A percentile compares a stretch with the other conserved stretches of the same genome.
Conservation (phyloP, 2,888 invertebrate species). For the Euplagia quadripunctaria region DNA sequence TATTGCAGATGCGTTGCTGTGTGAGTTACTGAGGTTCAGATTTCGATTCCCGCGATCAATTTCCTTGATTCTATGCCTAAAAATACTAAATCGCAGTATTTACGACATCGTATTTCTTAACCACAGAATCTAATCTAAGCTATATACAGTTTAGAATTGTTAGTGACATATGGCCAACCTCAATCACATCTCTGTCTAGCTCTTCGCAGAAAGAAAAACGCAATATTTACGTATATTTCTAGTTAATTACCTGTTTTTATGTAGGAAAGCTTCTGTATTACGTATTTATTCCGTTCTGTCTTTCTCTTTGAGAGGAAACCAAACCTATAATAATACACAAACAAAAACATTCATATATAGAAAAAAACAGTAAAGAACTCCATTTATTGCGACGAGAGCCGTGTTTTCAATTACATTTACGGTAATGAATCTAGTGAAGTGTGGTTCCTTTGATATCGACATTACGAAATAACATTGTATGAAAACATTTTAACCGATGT, state of each 20-base stretch:
- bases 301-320: conserved; percentile 4
- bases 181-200: no score
- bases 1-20: no score
- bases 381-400: conserved; percentile 14
- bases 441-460: conserved; percentile 29
- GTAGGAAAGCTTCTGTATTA: not conserved
- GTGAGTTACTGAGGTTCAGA: no score
- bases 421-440: conserved; percentile 19
- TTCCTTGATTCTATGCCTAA: no score
- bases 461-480: conserved; percentile 21
- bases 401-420: conserved; percentile 27
- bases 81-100: no score
- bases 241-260: not conserved
- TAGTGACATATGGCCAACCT: no score
- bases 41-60: no score
- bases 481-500: conserved; percentile 8
- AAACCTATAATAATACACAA: not conserved
- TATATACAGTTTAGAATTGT: no score
- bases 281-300: not conserved
- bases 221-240: not conserved
- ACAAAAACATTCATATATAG: not conserved
- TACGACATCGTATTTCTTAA: no score
- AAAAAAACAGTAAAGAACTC: conserved; percentile 17
- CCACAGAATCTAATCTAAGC: no score
- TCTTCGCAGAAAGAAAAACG: no score